phyloP scores from a whole-genome alignment of 2,888 invertebrate species.

The Theretra japonica region DNA sequence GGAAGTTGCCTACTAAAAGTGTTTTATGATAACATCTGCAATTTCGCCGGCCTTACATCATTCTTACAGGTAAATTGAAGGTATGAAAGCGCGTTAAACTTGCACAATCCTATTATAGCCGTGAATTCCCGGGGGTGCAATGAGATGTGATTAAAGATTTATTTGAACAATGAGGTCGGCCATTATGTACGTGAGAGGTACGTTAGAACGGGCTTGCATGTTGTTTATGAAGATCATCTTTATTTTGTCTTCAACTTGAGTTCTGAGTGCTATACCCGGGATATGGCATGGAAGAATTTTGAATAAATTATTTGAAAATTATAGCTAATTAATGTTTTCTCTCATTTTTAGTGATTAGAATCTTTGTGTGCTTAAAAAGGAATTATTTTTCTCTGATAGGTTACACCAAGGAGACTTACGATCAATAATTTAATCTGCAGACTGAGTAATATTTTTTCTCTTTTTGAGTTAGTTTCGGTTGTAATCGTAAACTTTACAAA shows the following conservation, averaged over 20 bases:
- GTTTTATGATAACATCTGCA: constrained; percentile 15
- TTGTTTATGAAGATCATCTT: background rate
- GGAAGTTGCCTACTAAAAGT: background rate
- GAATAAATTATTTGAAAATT: too few relatives aligned
- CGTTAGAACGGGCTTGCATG: constrained; percentile 35
- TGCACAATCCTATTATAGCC: constrained; percentile 28
- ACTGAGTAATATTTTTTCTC: too few relatives aligned
- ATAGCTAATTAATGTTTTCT: too few relatives aligned
- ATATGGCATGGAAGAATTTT: too few relatives aligned
- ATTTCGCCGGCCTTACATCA: constrained; percentile 11
- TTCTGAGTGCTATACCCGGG: background rate
- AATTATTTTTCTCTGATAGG: too few relatives aligned
- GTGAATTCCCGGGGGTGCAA: constrained; percentile 36
- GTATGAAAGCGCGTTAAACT: constrained; percentile 9
- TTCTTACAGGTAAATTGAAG: constrained; percentile 22
- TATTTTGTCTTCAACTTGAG: background rate
- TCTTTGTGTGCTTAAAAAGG: too few relatives aligned
- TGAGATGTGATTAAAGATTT: constrained; percentile 45
- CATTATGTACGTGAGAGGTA: constrained; percentile 35
- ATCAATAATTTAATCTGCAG: too few relatives aligned
- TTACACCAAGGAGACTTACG: too few relatives aligned
- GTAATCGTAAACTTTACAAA: too few relatives aligned
- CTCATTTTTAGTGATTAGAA: too few relatives aligned
- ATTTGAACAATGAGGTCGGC: constrained; percentile 45
- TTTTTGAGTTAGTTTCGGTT: too few relatives aligned